Evolutionary conservation across 2,888 invertebrate species (phyloP).

Genomic region (Pachliopta kotzebuea): DNA sequence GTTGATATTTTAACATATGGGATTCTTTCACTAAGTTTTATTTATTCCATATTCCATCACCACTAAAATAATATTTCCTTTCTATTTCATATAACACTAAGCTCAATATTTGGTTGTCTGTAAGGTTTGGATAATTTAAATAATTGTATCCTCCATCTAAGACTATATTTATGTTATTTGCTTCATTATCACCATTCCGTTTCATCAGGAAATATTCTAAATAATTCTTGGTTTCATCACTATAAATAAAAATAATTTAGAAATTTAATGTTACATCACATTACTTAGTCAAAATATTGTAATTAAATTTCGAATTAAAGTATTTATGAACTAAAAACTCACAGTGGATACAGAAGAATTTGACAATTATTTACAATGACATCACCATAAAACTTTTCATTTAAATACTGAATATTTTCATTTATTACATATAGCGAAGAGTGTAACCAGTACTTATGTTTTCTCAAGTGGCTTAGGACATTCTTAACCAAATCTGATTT

Average conservation of each 20-base stretch:
- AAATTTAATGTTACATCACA: not conserved
- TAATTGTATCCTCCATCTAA: conserved; percentile 47
- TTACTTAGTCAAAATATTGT: too few species aligned
- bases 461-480: conserved; percentile 57
- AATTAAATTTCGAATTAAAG: conserved; percentile 25
- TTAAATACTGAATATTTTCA: conserved; percentile 80
- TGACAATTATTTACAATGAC: conserved; percentile 82
- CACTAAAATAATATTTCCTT: conserved; percentile 86
- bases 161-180: conserved; percentile 29
- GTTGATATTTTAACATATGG: conserved; percentile 30
- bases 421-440: conserved; percentile 81
- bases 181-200: conserved; percentile 36
- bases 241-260: conserved; percentile 41
- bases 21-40: conserved; percentile 48
- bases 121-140: conserved; percentile 49
- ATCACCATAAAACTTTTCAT: conserved; percentile 67
- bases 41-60: conserved; percentile 85
- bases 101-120: conserved; percentile 80
- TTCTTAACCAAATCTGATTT: conserved; percentile 31
- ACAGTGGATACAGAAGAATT: conserved; percentile 86
- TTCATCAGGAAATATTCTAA: conserved; percentile 46
- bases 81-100: conserved; percentile 87
- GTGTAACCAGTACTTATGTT: conserved; percentile 84
- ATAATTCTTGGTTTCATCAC: conserved; percentile 54
- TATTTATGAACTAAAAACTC: conserved; percentile 43